phyloP scores from a whole-genome alignment of 2,113 vertebrate genomes.

The Haemorhous mexicanus region DNA sequence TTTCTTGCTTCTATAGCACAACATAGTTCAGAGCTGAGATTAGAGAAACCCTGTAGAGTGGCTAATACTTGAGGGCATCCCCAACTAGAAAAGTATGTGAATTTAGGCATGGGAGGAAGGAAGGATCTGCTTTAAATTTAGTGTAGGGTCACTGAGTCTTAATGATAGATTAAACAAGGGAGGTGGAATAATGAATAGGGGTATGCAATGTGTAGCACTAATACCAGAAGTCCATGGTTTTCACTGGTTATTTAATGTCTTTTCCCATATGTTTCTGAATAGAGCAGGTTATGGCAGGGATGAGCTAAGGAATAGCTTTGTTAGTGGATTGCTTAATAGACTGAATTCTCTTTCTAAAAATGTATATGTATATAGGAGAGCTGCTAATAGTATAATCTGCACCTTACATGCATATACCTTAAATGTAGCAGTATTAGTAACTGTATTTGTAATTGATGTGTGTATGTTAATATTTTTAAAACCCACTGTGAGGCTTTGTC shows the following conservation, averaged over 20 bases:
- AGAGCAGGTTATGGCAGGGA: conserved; percentile 81
- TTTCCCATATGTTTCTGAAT: conserved; percentile 85
- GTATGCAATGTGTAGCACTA: conserved; percentile 82
- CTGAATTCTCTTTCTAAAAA: conserved; percentile 56
- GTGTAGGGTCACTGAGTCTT: conserved; percentile 85
- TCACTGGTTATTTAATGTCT: conserved; percentile 82
- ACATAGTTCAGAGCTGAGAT: conserved; percentile 84
- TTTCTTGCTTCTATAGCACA: conserved; percentile 83
- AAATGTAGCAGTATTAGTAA: not conserved
- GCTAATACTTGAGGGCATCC: conserved; percentile 85
- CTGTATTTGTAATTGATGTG: not conserved
- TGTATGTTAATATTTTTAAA: not conserved
- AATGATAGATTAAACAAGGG: conserved; percentile 87
- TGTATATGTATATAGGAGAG: conserved; percentile 39
- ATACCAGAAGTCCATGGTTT: conserved; percentile 83
- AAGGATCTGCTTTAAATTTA: conserved; percentile 89
- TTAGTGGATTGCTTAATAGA: conserved; percentile 75
- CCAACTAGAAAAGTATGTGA: conserved; percentile 83
- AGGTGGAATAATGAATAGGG: conserved; percentile 83
- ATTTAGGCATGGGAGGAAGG: conserved; percentile 87
- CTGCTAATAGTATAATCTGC: not conserved
- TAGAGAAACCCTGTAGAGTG: conserved; percentile 86
- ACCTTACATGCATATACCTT: not conserved
- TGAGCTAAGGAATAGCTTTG: conserved; percentile 82
- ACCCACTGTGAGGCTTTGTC: not conserved